Base-by-base conservation (phyloP, 2,113 vertebrate species). In the Chaenogobius annularis region DNA sequence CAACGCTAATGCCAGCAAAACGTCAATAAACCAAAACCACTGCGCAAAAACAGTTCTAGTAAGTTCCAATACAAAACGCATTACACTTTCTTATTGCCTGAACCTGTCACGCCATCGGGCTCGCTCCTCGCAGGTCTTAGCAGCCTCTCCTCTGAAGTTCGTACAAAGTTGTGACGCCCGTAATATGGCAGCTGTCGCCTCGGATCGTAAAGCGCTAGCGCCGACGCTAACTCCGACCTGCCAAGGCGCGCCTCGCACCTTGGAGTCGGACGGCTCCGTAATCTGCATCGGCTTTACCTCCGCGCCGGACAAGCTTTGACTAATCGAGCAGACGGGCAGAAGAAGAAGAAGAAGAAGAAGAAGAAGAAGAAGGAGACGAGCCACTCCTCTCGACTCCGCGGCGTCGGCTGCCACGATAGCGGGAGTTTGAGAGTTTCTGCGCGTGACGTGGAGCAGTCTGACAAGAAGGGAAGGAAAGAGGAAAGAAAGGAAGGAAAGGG, bases 301-400 rank as follows among this genome's bases (percentile, higher is more conserved):
- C 77, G 66, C 86, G 85, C 86, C 83, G 88, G 86, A 85, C 85
- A 87, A 87, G 93, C 88, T 93, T 93, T 93, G 83, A 84, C 86
- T 93, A 94, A 94, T 94, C 90, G 89, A 90, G 89, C 80, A 90
- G 93, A 93, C 93, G 92, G 85, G 83, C 85, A 89, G 89, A 89
- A 91, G 87, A 85, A 92, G 82, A 92, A n/a, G n/a, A n/a, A n/a
- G n/a, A n/a, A n/a, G n/a, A n/a, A n/a, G n/a, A n/a, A n/a, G n/a
- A n/a, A n/a, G n/a, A n/a, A n/a, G n/a, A n/a, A n/a, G n/a, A n/a
- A n/a, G 26, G 26, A 31, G 26, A 31, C 26, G 26, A 4, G 71
- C 85, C 89, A 88, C 85, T 82, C 89, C 83, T 82, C 75, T 87
- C 26, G 83, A 77, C 88, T 66, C 23, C 8, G 12, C 71, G 75